A percentile compares a stretch with the other conserved stretches of the same genome.
Conservation (phyloP, 2,888 invertebrate species). For the Lamellibrachia columna region DNA sequence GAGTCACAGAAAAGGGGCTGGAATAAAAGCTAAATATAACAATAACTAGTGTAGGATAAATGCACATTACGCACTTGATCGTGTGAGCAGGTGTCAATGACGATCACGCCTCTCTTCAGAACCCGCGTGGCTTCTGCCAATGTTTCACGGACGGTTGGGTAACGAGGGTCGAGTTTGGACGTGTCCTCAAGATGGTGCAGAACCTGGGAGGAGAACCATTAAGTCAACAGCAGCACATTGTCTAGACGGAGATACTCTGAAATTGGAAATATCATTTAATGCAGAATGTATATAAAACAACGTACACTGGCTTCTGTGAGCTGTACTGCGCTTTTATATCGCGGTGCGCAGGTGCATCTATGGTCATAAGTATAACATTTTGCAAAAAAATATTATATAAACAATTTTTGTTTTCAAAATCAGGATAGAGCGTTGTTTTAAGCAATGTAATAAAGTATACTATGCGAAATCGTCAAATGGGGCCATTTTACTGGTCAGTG, state of each 20-base stretch:
- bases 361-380: neutral
- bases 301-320: neutral
- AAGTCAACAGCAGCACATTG: neutral
- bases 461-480: neutral
- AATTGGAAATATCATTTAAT: neutral
- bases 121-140: neutral
- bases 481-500: too few relatives aligned
- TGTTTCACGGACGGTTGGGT: neutral
- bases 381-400: neutral
- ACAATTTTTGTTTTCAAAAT: neutral
- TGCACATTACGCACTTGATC: neutral
- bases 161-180: neutral
- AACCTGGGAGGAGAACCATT: neutral
- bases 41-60: too few relatives aligned
- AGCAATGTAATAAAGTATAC: neutral
- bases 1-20: too few relatives aligned
- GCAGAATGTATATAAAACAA: neutral
- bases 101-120: neutral
- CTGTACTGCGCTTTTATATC: too few relatives aligned
- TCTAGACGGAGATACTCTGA: neutral
- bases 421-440: neutral
- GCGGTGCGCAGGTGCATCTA: neutral
- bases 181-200: conserved; percentile 12
- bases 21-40: neutral
- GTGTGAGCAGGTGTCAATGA: neutral